A percentile compares a stretch with the other conserved stretches of the same genome.
Evolutionary conservation across 2,888 invertebrate genomes (phyloP).

Genomic region (Synergus gifuensis): DNA sequence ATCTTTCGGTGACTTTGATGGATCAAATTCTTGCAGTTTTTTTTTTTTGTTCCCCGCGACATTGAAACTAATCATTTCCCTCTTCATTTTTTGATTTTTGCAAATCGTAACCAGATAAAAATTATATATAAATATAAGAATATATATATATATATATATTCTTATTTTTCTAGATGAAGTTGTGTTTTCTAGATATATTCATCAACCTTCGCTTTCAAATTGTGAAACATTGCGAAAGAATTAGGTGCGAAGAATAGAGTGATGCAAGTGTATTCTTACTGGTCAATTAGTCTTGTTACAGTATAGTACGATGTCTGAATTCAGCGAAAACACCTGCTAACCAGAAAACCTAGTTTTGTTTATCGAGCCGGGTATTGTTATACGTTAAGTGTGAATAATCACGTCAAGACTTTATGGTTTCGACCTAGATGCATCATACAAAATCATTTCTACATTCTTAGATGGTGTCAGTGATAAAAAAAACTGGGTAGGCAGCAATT

Average conservation of each 20-base stretch:
- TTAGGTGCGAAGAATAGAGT: conserved; percentile 6
- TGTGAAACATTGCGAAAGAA: background rate
- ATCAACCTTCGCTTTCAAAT: background rate
- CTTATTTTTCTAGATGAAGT: too few species aligned
- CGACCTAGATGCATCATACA: conserved; percentile 21
- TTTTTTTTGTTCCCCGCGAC: background rate
- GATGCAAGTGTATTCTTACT: conserved; percentile 4
- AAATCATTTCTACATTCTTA: background rate
- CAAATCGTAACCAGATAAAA: conserved; percentile 15
- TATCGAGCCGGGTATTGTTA: conserved; percentile 9
- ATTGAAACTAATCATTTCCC: background rate
- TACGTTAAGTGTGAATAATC: conserved; percentile 16
- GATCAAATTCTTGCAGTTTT: conserved; percentile 11
- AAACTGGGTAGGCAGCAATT: background rate
- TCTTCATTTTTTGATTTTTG: background rate
- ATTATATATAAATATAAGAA: conserved; percentile 14
- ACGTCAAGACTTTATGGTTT: background rate
- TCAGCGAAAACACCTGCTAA: background rate
- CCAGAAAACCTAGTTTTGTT: conserved; percentile 19
- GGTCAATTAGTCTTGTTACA: conserved; percentile 6
- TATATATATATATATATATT: background rate
- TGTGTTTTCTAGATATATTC: background rate
- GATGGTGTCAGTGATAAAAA: conserved; percentile 11
- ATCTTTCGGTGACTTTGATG: conserved; percentile 34
- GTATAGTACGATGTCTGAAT: conserved; percentile 11